phyloP scores from a whole-genome alignment of 2,888 invertebrate species.

The Coelogynopora nodosa region DNA sequence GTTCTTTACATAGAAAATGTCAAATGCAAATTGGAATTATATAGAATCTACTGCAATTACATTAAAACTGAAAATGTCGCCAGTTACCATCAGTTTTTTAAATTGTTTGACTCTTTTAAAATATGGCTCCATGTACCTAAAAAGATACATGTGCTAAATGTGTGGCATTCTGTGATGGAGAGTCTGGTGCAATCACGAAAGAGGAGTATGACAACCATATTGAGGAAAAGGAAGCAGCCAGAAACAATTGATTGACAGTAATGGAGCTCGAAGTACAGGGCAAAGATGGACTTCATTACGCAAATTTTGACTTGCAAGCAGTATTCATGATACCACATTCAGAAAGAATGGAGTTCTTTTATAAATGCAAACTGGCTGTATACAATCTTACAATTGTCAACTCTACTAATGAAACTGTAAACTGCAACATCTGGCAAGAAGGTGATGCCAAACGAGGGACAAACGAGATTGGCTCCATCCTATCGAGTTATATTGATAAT shows the following conservation, averaged over 20 bases:
- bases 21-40: background rate
- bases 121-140: background rate
- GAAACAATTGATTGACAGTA: background rate
- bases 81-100: background rate
- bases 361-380: background rate
- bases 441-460: background rate
- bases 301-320: background rate
- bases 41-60: background rate
- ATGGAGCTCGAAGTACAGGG: background rate
- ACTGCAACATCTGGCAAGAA: background rate
- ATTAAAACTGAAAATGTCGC: background rate
- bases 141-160: background rate
- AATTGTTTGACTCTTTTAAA: background rate
- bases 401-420: background rate
- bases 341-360: background rate
- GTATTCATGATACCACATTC: background rate
- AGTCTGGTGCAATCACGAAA: background rate
- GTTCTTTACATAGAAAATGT: background rate
- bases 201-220: background rate
- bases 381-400: background rate
- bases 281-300: background rate
- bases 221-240: background rate
- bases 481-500: background rate
- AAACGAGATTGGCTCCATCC: background rate
- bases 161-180: background rate